Percentiles rank a stretch among this genome's conserved stretches.
Evolutionary conservation across 64 coral and sea anemone genomes (phyloP).

Genomic region (Porites australiensis): DNA sequence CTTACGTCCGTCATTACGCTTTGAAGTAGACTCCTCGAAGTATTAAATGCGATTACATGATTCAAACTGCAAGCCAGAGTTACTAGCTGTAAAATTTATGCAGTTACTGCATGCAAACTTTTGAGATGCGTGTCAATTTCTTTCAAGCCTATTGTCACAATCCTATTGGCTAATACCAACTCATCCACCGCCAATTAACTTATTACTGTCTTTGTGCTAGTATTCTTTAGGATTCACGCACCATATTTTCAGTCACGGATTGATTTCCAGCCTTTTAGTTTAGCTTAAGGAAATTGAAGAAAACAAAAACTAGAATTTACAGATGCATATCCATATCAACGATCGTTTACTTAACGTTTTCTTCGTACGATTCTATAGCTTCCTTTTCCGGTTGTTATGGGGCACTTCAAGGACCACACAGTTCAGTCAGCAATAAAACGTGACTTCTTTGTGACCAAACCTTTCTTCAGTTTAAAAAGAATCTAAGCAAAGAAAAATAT

Average conservation of each 20-base stretch:
- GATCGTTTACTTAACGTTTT: too few species aligned
- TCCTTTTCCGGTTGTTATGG: too few species aligned
- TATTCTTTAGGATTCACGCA: neutral
- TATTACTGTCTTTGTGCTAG: slow-evolving; percentile 52
- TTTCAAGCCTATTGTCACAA: slow-evolving; percentile 29
- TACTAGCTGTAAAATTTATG: slow-evolving; percentile 5
- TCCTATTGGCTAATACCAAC: slow-evolving; percentile 73
- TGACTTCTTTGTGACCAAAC: too few species aligned
- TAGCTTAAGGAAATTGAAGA: neutral
- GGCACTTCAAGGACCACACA: too few species aligned
- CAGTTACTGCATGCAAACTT: neutral
- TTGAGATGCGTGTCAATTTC: slow-evolving; percentile 73
- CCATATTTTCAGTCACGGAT: neutral
- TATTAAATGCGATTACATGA: slow-evolving; percentile 16
- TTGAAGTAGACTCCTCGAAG: slow-evolving; percentile 22
- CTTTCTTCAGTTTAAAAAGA: too few species aligned
- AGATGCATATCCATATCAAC: too few species aligned
- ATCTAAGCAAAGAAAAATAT: too few species aligned
- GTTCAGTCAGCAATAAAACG: too few species aligned
- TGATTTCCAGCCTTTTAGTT: neutral
- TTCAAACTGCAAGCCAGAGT: neutral
- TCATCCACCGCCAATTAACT: slow-evolving; percentile 67
- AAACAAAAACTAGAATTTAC: too few species aligned
- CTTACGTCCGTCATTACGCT: slow-evolving; percentile 78
- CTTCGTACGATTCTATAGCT: too few species aligned